Percentiles rank a stretch among this genome's conserved stretches.
phyloP scores from a whole-genome alignment of 1,140 invertebrate genomes.

The Agrypnia vestita region DNA sequence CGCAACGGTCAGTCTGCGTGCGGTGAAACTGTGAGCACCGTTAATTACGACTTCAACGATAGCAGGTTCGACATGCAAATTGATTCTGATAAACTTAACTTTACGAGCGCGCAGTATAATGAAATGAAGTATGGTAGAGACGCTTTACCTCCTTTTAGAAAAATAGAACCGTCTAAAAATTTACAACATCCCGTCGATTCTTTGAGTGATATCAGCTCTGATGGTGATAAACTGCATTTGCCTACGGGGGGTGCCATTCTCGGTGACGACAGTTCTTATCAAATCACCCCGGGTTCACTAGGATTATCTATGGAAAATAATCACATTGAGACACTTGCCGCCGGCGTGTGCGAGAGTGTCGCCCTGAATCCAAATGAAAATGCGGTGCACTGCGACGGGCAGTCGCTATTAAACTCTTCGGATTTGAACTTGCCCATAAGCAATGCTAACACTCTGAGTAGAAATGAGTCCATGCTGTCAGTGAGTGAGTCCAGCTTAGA shows the following conservation, averaged over 20 bases:
- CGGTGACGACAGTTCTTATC: constrained; percentile 34
- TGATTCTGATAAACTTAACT: constrained; percentile 55
- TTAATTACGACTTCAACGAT: constrained; percentile 53
- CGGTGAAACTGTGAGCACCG: constrained; percentile 7
- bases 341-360: constrained; percentile 4
- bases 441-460: constrained; percentile 43
- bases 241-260: constrained; percentile 46
- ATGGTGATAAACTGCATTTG: constrained; percentile 53
- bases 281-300: constrained; percentile 55
- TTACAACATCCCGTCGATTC: constrained; percentile 50
- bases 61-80: constrained; percentile 57
- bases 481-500: constrained; percentile 58
- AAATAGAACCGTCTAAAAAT: constrained; percentile 56
- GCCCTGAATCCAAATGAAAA: constrained; percentile 46
- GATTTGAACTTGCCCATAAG: constrained; percentile 55
- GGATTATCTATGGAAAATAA: constrained; percentile 48
- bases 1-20: constrained; percentile 34
- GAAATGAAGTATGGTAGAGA: constrained; percentile 55
- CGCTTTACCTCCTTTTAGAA: constrained; percentile 57
- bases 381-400: constrained; percentile 31
- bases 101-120: constrained; percentile 51
- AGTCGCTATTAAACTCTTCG: constrained; percentile 41
- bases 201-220: constrained; percentile 52
- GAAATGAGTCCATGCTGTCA: constrained; percentile 53
- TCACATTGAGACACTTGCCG: constrained; percentile 26